These are phyloP conservation scores for Aleadryas rufinucha DNA, from an alignment of 2,113 vertebrate species.

Conservation along the genomic window DNA sequence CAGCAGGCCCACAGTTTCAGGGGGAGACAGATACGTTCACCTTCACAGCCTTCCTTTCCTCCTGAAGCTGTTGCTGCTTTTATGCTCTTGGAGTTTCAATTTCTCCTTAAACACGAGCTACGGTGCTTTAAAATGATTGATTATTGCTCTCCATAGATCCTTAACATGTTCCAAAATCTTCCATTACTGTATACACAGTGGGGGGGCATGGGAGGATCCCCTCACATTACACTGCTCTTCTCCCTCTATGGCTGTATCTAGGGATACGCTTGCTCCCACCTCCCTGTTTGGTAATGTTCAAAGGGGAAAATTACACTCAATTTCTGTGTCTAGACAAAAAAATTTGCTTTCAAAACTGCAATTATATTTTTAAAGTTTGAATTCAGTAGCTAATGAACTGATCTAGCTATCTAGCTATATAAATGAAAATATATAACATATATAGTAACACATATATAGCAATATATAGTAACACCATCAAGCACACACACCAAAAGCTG, in stretches of 20 bases:
- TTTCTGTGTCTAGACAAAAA: background rate
- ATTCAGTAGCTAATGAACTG: background rate
- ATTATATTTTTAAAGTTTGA: background rate
- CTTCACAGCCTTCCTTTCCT: background rate
- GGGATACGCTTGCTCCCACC: background rate
- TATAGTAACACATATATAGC: background rate
- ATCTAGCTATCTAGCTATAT: background rate
- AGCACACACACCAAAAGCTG: background rate
- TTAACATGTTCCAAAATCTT: background rate
- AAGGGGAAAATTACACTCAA: background rate
- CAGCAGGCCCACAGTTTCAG: background rate
- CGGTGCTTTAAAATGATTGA: background rate
- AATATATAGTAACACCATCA: background rate
- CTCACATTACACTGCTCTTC: background rate
- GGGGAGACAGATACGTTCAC: background rate
- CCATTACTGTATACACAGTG: background rate
- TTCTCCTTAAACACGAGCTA: background rate
- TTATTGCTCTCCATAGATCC: background rate
- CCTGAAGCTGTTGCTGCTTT: background rate
- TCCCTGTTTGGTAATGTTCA: background rate
- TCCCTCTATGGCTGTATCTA: background rate
- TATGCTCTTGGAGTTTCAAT: background rate
- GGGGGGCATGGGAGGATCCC: background rate
- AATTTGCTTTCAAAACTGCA: background rate
- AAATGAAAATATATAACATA: background rate